Evolutionary conservation across 2,888 invertebrate species (phyloP), one percentile per base, ranked within the genome.

Genomic region (Mythimna albipuncta): DNA sequence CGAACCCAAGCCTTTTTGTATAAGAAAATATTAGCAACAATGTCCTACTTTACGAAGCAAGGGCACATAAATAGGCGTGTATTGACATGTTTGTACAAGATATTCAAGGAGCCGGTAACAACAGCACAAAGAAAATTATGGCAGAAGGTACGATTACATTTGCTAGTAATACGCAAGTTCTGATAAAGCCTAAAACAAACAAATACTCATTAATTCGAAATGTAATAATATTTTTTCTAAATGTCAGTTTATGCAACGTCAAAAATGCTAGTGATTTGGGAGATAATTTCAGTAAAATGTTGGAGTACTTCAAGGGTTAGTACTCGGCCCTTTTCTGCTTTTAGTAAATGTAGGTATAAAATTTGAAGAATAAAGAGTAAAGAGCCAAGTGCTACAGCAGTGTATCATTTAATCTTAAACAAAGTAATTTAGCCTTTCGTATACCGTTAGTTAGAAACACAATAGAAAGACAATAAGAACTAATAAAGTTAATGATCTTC

Each of bases 61-160:
- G 69, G 72, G 63, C 69, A 70, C 85, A 81, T 87, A 85, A 87
- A 87, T 85, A 87, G 81, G 71, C 71, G 78, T 76, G 82, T 79
- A 84, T 86, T 85, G 89, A 88, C 87, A 85, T 91, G 89, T 91
- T 90, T 91, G 86, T 87, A 77, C 83, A 77, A 80, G 74, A 77
- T 67, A 77, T 82, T 78, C 69, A 77, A 75, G 74, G 81, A 82
- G 65, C 75, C 69, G 32, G 64, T 26, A 66, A 55, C 75, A 80
- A 75, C 59, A 80, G 7, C 6, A 52, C 16, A 0, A 26, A 16
- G 2, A 35, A 55, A 6, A 41, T 50, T 59, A 44, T 32, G 16
- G 2, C 65, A 78, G 69, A 78, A 78, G 78, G 69, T 73, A 58
- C 6, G 26, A 63, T 44, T 47, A 69, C 41, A 19, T 1, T 9